phyloP scores from a whole-genome alignment of 2,797 vertebrate genomes.

The Crenichthys baileyi region DNA sequence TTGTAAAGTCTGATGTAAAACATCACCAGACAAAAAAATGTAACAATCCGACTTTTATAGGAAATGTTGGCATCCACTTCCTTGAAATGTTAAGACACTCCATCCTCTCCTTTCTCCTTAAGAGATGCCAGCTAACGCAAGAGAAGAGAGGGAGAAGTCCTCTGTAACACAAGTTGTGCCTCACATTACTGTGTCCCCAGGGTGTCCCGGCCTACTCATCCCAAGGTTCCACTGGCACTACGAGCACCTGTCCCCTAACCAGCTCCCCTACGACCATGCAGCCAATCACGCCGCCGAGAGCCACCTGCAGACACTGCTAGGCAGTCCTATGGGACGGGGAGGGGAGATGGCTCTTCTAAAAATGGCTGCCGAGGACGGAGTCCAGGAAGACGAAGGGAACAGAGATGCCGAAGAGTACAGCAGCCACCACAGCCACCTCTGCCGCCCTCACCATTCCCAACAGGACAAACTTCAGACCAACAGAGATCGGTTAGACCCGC shows the following conservation, averaged over 20 bases:
- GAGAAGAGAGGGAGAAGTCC: slow-evolving; percentile 90
- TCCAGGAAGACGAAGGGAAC: slow-evolving; percentile 81
- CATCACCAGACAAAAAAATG: not conserved
- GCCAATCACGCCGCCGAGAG: slow-evolving; percentile 79
- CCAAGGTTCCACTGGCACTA: slow-evolving; percentile 86
- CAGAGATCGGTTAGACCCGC: slow-evolving; percentile 89
- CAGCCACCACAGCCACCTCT: slow-evolving; percentile 79
- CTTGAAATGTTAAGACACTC: slow-evolving; percentile 69
- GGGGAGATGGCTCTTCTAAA: slow-evolving; percentile 86
- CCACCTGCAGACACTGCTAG: slow-evolving; percentile 90
- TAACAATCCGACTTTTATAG: slow-evolving; percentile 9
- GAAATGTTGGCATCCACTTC: slow-evolving; percentile 47
- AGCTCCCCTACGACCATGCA: slow-evolving; percentile 86
- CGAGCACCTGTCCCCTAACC: slow-evolving; percentile 81
- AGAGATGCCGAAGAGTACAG: slow-evolving; percentile 82
- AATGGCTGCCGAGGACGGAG: slow-evolving; percentile 83
- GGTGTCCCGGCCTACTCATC: slow-evolving; percentile 77
- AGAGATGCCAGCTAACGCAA: slow-evolving; percentile 98
- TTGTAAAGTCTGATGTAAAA: not conserved
- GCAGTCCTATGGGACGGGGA: slow-evolving; percentile 83
- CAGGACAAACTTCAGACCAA: slow-evolving; percentile 86
- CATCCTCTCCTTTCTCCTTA: slow-evolving; percentile 77
- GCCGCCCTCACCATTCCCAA: slow-evolving; percentile 66
- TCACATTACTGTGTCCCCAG: slow-evolving; percentile 89
- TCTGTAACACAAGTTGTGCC: slow-evolving; percentile 93